phyloP scores from a whole-genome alignment of 2,888 invertebrate genomes.

The Anagyrus pseudococci region DNA sequence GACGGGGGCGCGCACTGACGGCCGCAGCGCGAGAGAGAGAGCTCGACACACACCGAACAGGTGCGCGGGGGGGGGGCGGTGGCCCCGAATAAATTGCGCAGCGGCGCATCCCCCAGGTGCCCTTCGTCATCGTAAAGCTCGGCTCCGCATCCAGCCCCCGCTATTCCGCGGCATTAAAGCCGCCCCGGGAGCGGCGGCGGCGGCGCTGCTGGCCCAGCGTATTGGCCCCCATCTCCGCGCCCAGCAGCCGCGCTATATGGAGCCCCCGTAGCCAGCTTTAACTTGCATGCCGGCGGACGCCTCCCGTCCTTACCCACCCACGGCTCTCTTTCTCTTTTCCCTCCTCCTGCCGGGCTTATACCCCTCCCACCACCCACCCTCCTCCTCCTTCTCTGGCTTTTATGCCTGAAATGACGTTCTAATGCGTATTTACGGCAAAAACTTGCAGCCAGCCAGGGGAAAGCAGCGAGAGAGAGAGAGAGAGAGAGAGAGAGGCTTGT shows the following conservation, averaged over 20 bases:
- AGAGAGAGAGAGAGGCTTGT: constrained; percentile 3
- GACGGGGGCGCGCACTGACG: no score
- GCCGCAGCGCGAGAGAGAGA: no score
- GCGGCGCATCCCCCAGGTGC: constrained; percentile 57
- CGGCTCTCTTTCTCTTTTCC: no score
- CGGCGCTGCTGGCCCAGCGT: constrained; percentile 13
- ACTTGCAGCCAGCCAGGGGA: constrained; percentile 43
- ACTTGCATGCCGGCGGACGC: no score
- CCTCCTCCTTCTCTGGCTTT: no score
- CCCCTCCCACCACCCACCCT: no score
- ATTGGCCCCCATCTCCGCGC: constrained; percentile 18
- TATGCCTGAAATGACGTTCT: constrained; percentile 49
- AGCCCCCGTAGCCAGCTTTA: no score
- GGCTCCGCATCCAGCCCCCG: constrained; percentile 52
- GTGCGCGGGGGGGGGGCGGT: constrained; percentile 51
- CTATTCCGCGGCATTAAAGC: constrained; percentile 59
- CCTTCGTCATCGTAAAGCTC: constrained; percentile 62
- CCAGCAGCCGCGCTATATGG: no score
- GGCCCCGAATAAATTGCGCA: constrained; percentile 56
- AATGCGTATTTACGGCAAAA: constrained; percentile 59
- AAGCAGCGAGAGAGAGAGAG: not conserved
- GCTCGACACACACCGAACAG: no score
- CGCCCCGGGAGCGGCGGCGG: not conserved
- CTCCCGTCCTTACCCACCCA: no score
- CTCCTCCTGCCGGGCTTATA: no score